Evolutionary conservation across 2,888 invertebrate genomes (phyloP), one percentile per base, ranked within the genome.

Genomic region (Nowickia ferox): DNA sequence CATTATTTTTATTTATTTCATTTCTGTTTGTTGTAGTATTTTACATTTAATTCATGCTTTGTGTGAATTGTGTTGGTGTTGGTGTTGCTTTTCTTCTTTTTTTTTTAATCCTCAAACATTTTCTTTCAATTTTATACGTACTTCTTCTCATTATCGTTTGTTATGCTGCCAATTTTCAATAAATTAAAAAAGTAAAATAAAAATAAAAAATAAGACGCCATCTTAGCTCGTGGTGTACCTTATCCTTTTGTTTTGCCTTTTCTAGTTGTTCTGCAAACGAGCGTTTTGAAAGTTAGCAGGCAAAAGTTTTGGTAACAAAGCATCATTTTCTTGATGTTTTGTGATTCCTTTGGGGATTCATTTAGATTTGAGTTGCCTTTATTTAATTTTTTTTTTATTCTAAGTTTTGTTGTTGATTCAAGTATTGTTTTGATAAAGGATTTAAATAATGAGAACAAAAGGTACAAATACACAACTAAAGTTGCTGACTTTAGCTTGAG

Each of bases 1-100:
- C 89, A 90, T 90, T 90, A 89, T 90, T 89, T 89, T 90, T 90
- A 90, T 90, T 91, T 91, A 90, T 91, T 90, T 89, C 88, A 87
- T 85, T 89, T 89, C 88, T 88, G 72, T 84, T 88, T 87, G 89
- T 87, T 88, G 83, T 88, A 84, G 86, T 84, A 72, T 87, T 87
- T 87, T 78, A 78, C 46, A 83, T 83, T 86, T 66, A 74, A 72
- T 82, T 82, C 82, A 15, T 76, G 79, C 65, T 63, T 69, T 76
- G 30, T 74, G 48, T 65, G 71, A 8, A 13, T 30, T 17, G 38
- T 71, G 57, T 61, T 46, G 17, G 72, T 13, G 46, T 30, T 30
- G 30, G 30, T 30, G 3, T 30, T 30, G 3, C 30, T 11, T 38
- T 46, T 44, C 42, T 19, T 57, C 55, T 61, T 76, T 85, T 57